phyloP scores from a whole-genome alignment of 92 coral and sea anemone species.

The Parazoanthus darwini region DNA sequence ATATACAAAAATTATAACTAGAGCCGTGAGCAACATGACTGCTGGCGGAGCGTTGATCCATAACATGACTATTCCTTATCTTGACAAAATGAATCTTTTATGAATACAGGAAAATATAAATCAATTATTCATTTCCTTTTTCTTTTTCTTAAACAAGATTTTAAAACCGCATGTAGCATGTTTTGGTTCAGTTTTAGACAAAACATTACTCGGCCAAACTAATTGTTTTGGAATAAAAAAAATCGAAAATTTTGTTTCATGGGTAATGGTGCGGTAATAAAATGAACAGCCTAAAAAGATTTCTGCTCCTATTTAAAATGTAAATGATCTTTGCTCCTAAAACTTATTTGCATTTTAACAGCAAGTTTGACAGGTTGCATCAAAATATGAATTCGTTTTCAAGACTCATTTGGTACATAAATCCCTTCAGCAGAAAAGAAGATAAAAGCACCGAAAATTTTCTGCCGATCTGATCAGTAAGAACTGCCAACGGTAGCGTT shows the following conservation, averaged over 20 bases:
- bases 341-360: slow-evolving; percentile 28
- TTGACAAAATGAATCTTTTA: neutral
- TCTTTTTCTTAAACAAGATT: neutral
- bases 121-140: neutral
- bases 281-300: slow-evolving; percentile 15
- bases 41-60: neutral
- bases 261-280: neutral
- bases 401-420: neutral
- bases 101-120: neutral
- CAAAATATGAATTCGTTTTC: neutral
- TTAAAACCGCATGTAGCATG: neutral
- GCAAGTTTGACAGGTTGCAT: slow-evolving; percentile 34
- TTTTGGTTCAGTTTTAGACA: neutral
- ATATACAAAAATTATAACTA: no score
- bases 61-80: neutral
- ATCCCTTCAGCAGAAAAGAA: neutral
- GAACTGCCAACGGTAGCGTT: neutral
- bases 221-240: neutral
- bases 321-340: neutral
- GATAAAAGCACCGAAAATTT: neutral
- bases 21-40: no score
- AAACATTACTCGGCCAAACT: neutral
- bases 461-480: no score
- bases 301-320: neutral
- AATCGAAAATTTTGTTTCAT: neutral